Conservation (phyloP, 1,140 invertebrate species). For the Pachypsylla venusta region DNA sequence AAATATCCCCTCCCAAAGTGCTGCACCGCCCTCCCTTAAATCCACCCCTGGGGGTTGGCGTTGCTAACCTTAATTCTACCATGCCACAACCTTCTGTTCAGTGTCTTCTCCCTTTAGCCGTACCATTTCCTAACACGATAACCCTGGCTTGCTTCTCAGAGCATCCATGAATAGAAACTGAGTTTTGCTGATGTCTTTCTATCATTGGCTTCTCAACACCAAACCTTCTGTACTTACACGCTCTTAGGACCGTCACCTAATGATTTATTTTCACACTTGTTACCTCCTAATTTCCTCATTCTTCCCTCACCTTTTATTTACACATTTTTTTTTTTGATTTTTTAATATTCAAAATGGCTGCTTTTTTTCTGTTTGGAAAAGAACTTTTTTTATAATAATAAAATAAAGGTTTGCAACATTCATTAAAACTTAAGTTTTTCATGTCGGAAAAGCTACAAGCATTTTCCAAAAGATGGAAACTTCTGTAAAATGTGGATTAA, state of each 20-base stretch:
- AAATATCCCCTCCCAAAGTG: too few species aligned
- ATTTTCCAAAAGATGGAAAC: not conserved
- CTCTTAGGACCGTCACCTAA: not conserved
- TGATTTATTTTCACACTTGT: not conserved
- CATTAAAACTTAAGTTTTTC: not conserved
- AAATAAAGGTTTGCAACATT: not conserved
- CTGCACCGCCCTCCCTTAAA: too few species aligned
- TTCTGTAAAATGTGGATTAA: not conserved
- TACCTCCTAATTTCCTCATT: not conserved
- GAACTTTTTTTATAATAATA: not conserved
- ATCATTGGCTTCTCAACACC: not conserved
- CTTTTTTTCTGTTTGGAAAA: not conserved
- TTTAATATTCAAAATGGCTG: constrained; percentile 4
- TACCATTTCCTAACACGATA: too few species aligned
- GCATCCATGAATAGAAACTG: not conserved
- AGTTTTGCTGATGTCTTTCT: not conserved
- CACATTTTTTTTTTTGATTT: not conserved
- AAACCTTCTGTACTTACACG: not conserved
- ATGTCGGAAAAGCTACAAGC: not conserved
- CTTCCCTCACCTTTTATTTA: not conserved
- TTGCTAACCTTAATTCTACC: too few species aligned
- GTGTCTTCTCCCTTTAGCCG: too few species aligned
- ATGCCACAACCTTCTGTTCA: too few species aligned
- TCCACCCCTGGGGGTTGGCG: too few species aligned
- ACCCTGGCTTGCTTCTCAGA: too few species aligned